A percentile compares a stretch with the other conserved stretches of the same genome.
Evolutionary conservation across 2,113 vertebrate genomes (phyloP).

Genomic region (Clupea harengus): DNA sequence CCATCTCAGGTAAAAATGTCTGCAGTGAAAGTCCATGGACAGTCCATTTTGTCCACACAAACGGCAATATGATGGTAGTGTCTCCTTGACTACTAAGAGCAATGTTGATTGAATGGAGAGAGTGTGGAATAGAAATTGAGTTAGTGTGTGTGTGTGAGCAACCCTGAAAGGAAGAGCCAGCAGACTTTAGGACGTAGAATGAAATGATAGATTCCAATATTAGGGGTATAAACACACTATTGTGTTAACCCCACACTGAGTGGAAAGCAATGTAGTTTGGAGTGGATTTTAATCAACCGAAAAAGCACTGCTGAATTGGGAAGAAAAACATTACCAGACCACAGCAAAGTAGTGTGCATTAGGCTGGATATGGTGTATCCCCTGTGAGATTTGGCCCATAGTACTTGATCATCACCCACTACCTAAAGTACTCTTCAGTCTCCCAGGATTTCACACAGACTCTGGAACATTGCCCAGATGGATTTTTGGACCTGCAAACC

Average conservation of each 20-base stretch:
- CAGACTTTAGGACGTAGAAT: not conserved
- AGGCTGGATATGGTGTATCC: constrained; percentile 53
- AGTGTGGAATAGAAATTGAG: constrained; percentile 7
- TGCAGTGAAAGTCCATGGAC: not conserved
- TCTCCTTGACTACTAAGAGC: constrained; percentile 33
- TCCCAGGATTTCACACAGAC: constrained; percentile 31
- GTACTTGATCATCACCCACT: constrained; percentile 59
- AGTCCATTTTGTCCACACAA: constrained; percentile 15
- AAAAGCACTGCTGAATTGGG: constrained; percentile 61
- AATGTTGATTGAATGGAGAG: constrained; percentile 10
- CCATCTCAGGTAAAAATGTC: not conserved
- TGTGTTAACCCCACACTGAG: not conserved
- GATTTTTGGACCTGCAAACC: constrained; percentile 27
- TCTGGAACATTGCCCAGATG: constrained; percentile 55
- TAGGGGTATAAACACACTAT: not conserved
- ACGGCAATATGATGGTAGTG: not conserved
- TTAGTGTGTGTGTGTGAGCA: constrained; percentile 16
- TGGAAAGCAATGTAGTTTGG: constrained; percentile 42
- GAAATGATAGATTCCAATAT: not conserved
- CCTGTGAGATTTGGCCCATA: constrained; percentile 56
- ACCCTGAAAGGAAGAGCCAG: not conserved
- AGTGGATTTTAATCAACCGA: constrained; percentile 68
- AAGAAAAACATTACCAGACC: constrained; percentile 67
- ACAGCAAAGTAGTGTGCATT: constrained; percentile 65
- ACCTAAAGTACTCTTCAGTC: constrained; percentile 47